These are phyloP conservation scores for Chelmon rostratus DNA, from an alignment of 2,797 vertebrate genomes.

Conservation along the genomic window DNA sequence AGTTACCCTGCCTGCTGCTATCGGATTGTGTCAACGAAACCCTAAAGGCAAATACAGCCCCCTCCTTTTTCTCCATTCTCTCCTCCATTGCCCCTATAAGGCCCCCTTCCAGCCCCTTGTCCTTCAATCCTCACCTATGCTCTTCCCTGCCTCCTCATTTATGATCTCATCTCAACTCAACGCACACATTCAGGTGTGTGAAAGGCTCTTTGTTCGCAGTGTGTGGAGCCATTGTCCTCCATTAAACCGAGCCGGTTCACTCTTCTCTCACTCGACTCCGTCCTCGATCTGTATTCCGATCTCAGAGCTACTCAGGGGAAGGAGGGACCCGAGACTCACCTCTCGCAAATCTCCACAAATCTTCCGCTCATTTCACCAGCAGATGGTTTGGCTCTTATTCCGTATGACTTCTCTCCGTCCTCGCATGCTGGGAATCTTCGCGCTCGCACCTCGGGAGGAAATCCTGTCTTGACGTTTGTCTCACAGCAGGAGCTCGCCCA, in stretches of 20 bases:
- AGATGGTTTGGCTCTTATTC: slow-evolving; percentile 65
- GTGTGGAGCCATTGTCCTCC: slow-evolving; percentile 75
- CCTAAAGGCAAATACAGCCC: slow-evolving; percentile 57
- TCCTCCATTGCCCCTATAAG: slow-evolving; percentile 21
- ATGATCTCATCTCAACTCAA: slow-evolving; percentile 71
- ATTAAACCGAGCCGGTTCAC: slow-evolving; percentile 35
- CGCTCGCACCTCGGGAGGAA: slow-evolving; percentile 65
- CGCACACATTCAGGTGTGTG: slow-evolving; percentile 64
- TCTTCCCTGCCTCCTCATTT: slow-evolving; percentile 61
- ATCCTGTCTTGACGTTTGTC: slow-evolving; percentile 67
- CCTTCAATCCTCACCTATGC: slow-evolving; percentile 62
- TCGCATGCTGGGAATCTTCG: slow-evolving; percentile 49
- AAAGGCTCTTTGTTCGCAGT: slow-evolving; percentile 76
- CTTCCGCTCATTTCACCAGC: slow-evolving; percentile 63
- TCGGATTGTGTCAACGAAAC: slow-evolving; percentile 48
- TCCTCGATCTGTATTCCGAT: slow-evolving; percentile 60
- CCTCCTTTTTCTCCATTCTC: not conserved
- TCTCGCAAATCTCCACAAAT: slow-evolving; percentile 73
- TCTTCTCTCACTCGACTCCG: slow-evolving; percentile 26
- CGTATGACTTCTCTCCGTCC: slow-evolving; percentile 38
- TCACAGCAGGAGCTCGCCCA: slow-evolving; percentile 65
- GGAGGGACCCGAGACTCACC: slow-evolving; percentile 74
- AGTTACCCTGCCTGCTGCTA: slow-evolving; percentile 51
- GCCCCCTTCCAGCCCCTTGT: slow-evolving; percentile 21
- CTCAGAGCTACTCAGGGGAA: slow-evolving; percentile 43